Conservation (phyloP, 2,888 invertebrate species). For the Patella caerulea region DNA sequence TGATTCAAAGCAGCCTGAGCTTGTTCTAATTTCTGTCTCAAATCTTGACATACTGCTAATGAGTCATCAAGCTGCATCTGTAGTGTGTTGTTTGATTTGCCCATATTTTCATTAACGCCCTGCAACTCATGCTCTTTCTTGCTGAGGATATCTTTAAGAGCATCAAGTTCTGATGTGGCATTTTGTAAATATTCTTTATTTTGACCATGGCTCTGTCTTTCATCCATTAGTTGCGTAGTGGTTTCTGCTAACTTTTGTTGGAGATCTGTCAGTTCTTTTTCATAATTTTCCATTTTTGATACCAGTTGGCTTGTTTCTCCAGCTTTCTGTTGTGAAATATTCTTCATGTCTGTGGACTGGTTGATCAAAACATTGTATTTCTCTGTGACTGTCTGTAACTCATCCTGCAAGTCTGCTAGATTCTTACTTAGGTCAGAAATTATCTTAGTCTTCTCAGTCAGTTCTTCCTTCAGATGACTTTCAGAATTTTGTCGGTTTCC, state of each 20-base stretch:
- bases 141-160: neutral
- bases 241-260: slow-evolving; percentile 8
- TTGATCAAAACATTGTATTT: neutral
- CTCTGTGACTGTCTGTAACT: slow-evolving; percentile 9
- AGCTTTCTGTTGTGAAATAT: neutral
- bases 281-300: slow-evolving; percentile 8
- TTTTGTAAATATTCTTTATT: slow-evolving; percentile 18
- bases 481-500: slow-evolving; percentile 3
- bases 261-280: slow-evolving; percentile 18
- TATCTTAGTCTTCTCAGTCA: neutral
- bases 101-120: slow-evolving; percentile 23
- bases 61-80: slow-evolving; percentile 14
- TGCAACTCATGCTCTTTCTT: slow-evolving; percentile 14
- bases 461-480: slow-evolving; percentile 7
- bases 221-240: slow-evolving; percentile 9
- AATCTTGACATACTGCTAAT: slow-evolving; percentile 24
- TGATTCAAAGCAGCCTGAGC: slow-evolving; percentile 26
- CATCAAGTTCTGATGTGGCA: slow-evolving; percentile 8
- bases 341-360: neutral
- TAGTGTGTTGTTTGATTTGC: slow-evolving; percentile 6
- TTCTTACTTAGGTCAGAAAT: slow-evolving; percentile 14
- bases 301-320: slow-evolving; percentile 13
- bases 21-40: slow-evolving; percentile 32
- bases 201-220: slow-evolving; percentile 10
- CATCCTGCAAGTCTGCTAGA: slow-evolving; percentile 4